Evolutionary conservation across 2,113 vertebrate species (phyloP), one percentile per base, ranked within the genome.

Genomic region (Himantopus leucocephalus): DNA sequence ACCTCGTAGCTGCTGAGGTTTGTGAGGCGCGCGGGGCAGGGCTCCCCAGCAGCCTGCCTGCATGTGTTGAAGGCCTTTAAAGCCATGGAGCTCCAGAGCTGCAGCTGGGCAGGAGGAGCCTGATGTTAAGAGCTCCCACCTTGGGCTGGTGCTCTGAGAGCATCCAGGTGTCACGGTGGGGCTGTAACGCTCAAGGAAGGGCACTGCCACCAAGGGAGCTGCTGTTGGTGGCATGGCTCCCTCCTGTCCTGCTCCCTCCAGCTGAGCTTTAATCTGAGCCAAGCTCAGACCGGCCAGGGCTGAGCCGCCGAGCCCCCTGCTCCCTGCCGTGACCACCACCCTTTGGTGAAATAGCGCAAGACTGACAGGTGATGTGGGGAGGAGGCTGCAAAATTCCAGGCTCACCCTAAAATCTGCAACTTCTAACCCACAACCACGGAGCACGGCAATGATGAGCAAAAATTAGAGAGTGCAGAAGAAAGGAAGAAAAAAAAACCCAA

Each of bases 11-110:
- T 39, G 37, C 37, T 32, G 55, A 48, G 23, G 47, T 22, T 73
- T 45, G 66, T 16, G 29, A 37, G 48, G 14, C 67, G 56, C 0
- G 0, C n/a, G 11, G 14, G 37, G 66, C 35, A 4, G 8, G 27
- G 35, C 20, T 52, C 63, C 43, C 32, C 32, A 8, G 19, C 3
- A 1, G 16, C 6, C 4, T 12, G 8, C 23, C 14, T 27, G 12
- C 24, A 15, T 15, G 20, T 9, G 2, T 10, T 20, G 15, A 32
- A 23, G 8, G 37, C 3, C 1, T 53, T 47, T 34, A 48, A 41
- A 90, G n/a, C 35, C 41, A 6, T 1, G 1, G 27, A 12, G 45
- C 30, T 70, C 45, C 21, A 5, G 13, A 17, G 23, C 45, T 37
- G 5, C 6, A 10, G 32, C 18, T 41, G 29, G 45, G 64, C 70